A percentile compares a stretch with the other conserved stretches of the same genome.
Conservation (phyloP, 1,140 invertebrate genomes). For the Zaprionus inermis region DNA sequence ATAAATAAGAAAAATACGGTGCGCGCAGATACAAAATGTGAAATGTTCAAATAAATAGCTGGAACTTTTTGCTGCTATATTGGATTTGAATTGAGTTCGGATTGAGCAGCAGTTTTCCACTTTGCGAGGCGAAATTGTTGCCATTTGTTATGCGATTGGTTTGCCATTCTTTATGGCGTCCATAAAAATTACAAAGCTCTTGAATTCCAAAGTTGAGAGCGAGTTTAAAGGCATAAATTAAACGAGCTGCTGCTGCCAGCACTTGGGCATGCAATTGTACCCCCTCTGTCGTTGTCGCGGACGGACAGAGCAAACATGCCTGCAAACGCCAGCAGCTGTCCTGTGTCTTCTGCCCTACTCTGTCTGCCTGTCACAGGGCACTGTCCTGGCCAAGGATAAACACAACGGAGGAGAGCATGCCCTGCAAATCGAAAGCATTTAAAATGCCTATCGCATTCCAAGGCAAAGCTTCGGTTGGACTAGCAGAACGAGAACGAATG, state of each 20-base stretch:
- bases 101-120: conserved; percentile 48
- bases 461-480: conserved; percentile 26
- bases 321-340: conserved; percentile 58
- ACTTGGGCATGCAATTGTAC: conserved; percentile 18
- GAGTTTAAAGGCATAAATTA: conserved; percentile 76
- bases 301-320: conserved; percentile 64
- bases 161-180: conserved; percentile 53
- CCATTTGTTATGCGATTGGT: conserved; percentile 77
- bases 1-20: conserved; percentile 78
- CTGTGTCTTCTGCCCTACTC: not conserved
- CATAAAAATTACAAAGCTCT: conserved; percentile 62
- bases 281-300: not conserved
- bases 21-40: conserved; percentile 76
- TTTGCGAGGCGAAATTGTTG: conserved; percentile 76
- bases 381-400: conserved; percentile 23
- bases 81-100: conserved; percentile 56
- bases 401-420: conserved; percentile 27
- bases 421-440: conserved; percentile 62
- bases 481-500: conserved; percentile 17
- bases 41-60: conserved; percentile 79
- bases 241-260: conserved; percentile 32
- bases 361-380: conserved; percentile 34
- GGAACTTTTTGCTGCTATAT: conserved; percentile 64
- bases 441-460: conserved; percentile 70
- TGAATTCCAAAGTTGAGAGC: conserved; percentile 58